Percentiles rank a stretch among this genome's conserved stretches.
Evolutionary conservation across 2,888 invertebrate species (phyloP).

Genomic region (Lasioglossum morio): DNA sequence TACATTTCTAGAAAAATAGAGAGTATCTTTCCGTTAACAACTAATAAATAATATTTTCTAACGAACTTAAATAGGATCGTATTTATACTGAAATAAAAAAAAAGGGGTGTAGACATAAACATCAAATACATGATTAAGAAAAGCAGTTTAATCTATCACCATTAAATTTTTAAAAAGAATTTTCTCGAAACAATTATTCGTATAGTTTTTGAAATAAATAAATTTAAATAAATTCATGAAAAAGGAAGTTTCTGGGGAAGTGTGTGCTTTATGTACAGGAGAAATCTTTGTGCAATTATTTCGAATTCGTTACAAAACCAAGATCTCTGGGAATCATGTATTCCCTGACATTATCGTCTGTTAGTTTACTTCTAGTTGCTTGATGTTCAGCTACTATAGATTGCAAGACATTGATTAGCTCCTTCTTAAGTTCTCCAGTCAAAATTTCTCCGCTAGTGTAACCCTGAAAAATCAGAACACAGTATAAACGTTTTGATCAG

Average conservation of each 20-base stretch:
- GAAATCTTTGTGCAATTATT: slow-evolving; percentile 42
- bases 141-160: slow-evolving; percentile 56
- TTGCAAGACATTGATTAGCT: slow-evolving; percentile 92
- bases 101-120: slow-evolving; percentile 26
- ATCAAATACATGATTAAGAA: slow-evolving; percentile 30
- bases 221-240: slow-evolving; percentile 56
- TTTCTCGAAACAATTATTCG: slow-evolving; percentile 19
- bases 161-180: slow-evolving; percentile 34
- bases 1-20: slow-evolving; percentile 14
- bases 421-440: slow-evolving; percentile 97
- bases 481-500: not conserved
- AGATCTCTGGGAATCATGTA: slow-evolving; percentile 95
- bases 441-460: slow-evolving; percentile 95
- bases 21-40: not conserved
- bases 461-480: slow-evolving; percentile 84
- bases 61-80: not conserved
- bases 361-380: slow-evolving; percentile 90
- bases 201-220: slow-evolving; percentile 60
- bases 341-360: slow-evolving; percentile 92
- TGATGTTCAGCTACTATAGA: slow-evolving; percentile 94
- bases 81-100: slow-evolving; percentile 2
- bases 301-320: slow-evolving; percentile 84
- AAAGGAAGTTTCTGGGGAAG: slow-evolving; percentile 19
- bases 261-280: slow-evolving; percentile 33
- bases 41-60: not conserved